Evolutionary conservation across 2,888 invertebrate species (phyloP).

Genomic region (Bombylius major): DNA sequence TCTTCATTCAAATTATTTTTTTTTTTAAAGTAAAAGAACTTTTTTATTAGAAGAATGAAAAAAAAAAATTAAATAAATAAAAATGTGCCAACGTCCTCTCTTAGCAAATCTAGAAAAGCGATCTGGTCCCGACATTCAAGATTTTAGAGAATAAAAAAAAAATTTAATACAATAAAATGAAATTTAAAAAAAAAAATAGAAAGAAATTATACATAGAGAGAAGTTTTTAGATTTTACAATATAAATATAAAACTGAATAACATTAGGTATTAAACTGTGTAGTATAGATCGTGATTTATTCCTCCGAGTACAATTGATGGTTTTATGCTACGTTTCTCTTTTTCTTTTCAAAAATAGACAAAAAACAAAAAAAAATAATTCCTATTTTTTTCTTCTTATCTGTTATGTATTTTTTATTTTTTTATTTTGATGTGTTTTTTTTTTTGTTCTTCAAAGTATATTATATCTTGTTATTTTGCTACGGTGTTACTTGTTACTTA

Average conservation of each 20-base stretch:
- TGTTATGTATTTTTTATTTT: too few relatives aligned
- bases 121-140: slow-evolving; percentile 5
- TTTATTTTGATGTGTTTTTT: too few relatives aligned
- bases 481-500: slow-evolving; percentile 7
- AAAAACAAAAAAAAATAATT: too few relatives aligned
- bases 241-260: slow-evolving; percentile 3
- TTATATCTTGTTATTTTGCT: background rate
- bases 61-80: background rate
- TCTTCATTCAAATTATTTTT: too few relatives aligned
- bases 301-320: slow-evolving; percentile 5
- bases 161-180: too few relatives aligned
- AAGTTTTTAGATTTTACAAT: background rate
- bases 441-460: background rate
- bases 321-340: slow-evolving; percentile 1
- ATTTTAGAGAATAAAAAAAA: background rate
- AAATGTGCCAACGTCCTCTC: slow-evolving; percentile 5
- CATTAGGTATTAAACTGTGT: too few relatives aligned
- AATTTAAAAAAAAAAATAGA: too few relatives aligned
- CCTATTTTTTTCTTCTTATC: background rate
- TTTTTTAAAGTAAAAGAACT: too few relatives aligned
- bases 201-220: too few relatives aligned
- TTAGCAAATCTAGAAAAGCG: slow-evolving; percentile 7
- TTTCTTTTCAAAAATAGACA: background rate
- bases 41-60: too few relatives aligned
- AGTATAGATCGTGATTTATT: slow-evolving; percentile 7